phyloP scores from a whole-genome alignment of 2,113 vertebrate species.

The Alethe diademata region DNA sequence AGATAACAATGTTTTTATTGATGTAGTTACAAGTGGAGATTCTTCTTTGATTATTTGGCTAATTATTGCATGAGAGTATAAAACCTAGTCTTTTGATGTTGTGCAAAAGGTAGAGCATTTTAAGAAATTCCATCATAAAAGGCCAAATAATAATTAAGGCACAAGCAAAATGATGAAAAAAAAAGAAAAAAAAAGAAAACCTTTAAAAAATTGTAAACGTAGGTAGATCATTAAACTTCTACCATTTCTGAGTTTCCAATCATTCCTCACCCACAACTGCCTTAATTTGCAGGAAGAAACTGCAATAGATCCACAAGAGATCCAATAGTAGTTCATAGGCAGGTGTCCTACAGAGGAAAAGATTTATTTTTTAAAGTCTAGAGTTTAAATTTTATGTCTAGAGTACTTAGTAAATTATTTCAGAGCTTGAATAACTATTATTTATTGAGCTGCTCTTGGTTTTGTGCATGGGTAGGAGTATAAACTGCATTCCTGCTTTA shows the following conservation, averaged over 20 bases:
- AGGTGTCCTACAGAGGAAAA: not conserved
- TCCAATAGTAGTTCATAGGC: not conserved
- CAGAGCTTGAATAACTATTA: not conserved
- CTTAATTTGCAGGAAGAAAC: not conserved
- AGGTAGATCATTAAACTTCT: not conserved
- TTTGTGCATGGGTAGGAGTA: not conserved
- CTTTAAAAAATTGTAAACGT: not conserved
- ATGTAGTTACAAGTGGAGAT: not conserved
- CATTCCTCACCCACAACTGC: not conserved
- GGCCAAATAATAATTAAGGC: not conserved
- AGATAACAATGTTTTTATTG: not conserved
- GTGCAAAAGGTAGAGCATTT: not conserved
- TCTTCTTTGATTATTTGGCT: not conserved
- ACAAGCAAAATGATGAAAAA: not conserved
- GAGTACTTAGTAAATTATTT: not conserved
- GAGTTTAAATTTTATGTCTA: not conserved
- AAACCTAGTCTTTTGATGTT: not conserved
- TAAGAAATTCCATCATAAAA: not conserved
- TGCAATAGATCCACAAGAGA: not conserved
- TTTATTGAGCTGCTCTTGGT: not conserved
- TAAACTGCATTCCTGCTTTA: not conserved
- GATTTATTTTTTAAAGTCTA: accelerated
- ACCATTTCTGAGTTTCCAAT: not conserved
- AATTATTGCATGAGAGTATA: not conserved
- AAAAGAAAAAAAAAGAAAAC: not conserved